A percentile compares a stretch with the other conserved stretches of the same genome.
phyloP scores from a whole-genome alignment of 2,113 vertebrate species.

The Noturus placidus region DNA sequence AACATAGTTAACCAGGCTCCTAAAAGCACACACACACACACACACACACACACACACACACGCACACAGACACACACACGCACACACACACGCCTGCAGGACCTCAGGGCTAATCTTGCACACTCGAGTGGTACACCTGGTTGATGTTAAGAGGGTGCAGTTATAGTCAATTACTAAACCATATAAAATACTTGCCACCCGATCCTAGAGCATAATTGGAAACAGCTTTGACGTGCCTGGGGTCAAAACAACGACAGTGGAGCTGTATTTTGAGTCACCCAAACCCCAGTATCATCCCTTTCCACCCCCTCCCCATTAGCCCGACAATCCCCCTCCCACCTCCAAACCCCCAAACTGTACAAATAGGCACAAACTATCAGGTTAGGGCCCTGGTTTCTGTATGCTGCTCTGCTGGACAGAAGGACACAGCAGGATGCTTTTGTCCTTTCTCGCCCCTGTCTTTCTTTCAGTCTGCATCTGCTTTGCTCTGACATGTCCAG shows the following conservation, averaged over 20 bases:
- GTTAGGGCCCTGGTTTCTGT: constrained; percentile 22
- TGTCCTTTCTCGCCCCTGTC: constrained; percentile 17
- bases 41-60: constrained; percentile 53
- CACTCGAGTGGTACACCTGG: constrained; percentile 73
- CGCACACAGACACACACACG: constrained; percentile 40
- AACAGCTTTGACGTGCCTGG: constrained; percentile 65
- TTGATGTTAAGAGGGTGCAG: constrained; percentile 76
- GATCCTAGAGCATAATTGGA: constrained; percentile 71
- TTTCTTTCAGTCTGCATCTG: constrained; percentile 32
- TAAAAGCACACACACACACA: constrained; percentile 35
- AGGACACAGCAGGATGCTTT: constrained; percentile 56
- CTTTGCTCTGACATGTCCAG: constrained; percentile 33
- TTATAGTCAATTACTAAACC: constrained; percentile 78
- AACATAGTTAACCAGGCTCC: constrained; percentile 36
- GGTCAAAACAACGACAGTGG: constrained; percentile 66
- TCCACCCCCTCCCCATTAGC: background rate
- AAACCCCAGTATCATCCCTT: constrained; percentile 53
- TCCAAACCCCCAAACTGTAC: background rate
- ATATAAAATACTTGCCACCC: constrained; percentile 73
- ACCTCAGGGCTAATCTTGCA: constrained; percentile 72
- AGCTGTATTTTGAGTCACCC: constrained; percentile 64
- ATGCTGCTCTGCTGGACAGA: constrained; percentile 34
- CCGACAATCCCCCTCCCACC: background rate
- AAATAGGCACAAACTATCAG: background rate
- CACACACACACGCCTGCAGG: constrained; percentile 53